A percentile compares a stretch with the other conserved stretches of the same genome.
Evolutionary conservation across 2,888 invertebrate species (phyloP).

Genomic region (Nemapogon koenigi): DNA sequence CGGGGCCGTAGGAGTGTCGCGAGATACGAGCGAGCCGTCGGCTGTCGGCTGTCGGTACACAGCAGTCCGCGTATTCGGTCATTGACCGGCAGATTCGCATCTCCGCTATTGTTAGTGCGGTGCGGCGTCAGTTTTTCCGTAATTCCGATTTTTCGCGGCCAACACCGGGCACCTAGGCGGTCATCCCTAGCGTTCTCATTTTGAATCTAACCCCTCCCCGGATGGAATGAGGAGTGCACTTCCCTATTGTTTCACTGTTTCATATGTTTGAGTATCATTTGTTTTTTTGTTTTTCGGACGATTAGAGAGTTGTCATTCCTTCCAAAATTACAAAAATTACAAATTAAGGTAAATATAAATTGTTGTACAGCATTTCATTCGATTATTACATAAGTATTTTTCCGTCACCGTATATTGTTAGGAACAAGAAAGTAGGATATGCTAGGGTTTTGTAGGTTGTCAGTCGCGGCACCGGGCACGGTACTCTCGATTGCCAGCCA

Average conservation of each 20-base stretch:
- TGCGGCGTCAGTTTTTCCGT: constrained; percentile 21
- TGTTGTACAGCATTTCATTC: constrained; percentile 1
- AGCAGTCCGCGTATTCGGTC: constrained; percentile 61
- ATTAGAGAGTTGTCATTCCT: constrained; percentile 60
- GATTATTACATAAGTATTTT: constrained; percentile 2
- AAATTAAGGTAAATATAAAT: constrained; percentile 53
- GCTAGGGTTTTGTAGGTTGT: neutral
- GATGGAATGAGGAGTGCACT: constrained; percentile 63
- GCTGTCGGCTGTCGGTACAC: constrained; percentile 45
- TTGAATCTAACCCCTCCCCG: constrained; percentile 53
- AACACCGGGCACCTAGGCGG: constrained; percentile 47
- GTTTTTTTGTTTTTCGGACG: constrained; percentile 66
- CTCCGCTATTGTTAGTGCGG: constrained; percentile 44
- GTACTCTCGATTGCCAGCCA: constrained; percentile 1
- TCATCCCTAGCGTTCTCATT: constrained; percentile 57
- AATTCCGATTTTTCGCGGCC: constrained; percentile 45
- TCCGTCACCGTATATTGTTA: neutral
- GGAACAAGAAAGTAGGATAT: neutral
- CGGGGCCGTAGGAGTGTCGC: too few relatives aligned
- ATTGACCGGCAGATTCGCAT: constrained; percentile 61
- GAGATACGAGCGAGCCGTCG: too few relatives aligned
- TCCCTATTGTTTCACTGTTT: constrained; percentile 62
- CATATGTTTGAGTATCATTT: constrained; percentile 64
- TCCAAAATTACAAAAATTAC: constrained; percentile 65
- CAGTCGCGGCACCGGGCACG: neutral